Base-by-base conservation (phyloP, 2,888 invertebrate genomes). In the Philopedon plagiatum region DNA sequence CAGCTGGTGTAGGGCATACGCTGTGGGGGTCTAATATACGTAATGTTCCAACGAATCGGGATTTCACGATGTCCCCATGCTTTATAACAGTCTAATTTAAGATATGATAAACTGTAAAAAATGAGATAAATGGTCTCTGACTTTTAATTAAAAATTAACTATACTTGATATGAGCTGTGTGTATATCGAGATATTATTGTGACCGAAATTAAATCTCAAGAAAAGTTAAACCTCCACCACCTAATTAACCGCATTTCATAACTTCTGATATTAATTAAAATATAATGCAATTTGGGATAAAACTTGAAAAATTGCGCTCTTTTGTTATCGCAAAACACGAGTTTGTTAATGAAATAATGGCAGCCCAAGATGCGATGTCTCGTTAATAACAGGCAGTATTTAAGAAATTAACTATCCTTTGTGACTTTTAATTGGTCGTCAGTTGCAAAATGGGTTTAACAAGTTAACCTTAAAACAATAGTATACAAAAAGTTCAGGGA, bases 391-490 rank as follows among this genome's bases (percentile, higher is more conserved):
- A 19, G 23, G 21, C 21, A 4, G 46, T 11, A 46, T 46, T 46
- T 46, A 46, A 46, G 46, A 23, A 46, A 46, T 46, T 46, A 23
- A 21, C 23, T n/a, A 21, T 46, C 5, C 39, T 46, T 19, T 54
- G 29, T 8, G 19, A 51, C 51, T 15, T n/a, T n/a, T 51, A 54
- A 54, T 26, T 54, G 51, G 13, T 26, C 29, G 29, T 54, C 21
- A 54, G 51, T 54, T 54, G 29, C 51, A 54, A 54, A 54, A 54
- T 11, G n/a, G 15, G 0, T 32, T 29, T 54, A 54, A 54, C 29
- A 26, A 54, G 51, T 23, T 8, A 54, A 29, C 51, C 51, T 54
- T 18, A 29, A 29, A 29, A 54, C 29, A 54, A 54, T 54, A 54
- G 51, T 54, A 29, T 18, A 29, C 29, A 54, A 54, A 54, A 29